Evolutionary conservation across 2,888 invertebrate species (phyloP).

Genomic region (Brenthis ino): DNA sequence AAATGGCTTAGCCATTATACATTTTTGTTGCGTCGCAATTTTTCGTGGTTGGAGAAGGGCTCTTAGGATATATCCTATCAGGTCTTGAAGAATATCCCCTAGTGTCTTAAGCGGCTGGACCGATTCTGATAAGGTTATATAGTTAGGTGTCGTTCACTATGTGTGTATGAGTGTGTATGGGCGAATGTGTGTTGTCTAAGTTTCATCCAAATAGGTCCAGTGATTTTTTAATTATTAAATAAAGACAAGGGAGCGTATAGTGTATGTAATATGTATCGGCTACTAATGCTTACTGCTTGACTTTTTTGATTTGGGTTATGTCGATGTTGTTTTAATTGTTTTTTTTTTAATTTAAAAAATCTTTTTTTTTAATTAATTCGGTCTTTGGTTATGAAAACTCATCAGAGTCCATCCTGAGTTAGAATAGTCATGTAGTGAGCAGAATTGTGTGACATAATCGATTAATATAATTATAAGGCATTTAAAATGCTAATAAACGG

Average conservation of each 20-base stretch:
- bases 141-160: not conserved
- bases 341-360: constrained; percentile 3
- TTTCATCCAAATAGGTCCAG: constrained; percentile 33
- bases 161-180: constrained; percentile 25
- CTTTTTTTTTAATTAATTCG: constrained; percentile 1
- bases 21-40: constrained; percentile 13
- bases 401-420: not conserved
- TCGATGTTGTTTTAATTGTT: not conserved
- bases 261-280: constrained; percentile 15
- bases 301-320: not conserved
- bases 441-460: constrained; percentile 32
- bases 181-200: constrained; percentile 19
- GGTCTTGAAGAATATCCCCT: constrained; percentile 7
- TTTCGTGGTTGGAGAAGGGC: no score
- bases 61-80: no score
- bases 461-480: constrained; percentile 41
- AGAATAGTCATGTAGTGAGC: constrained; percentile 25
- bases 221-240: constrained; percentile 13
- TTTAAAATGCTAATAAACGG: constrained; percentile 42
- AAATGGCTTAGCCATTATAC: constrained; percentile 37
- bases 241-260: constrained; percentile 27
- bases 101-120: constrained; percentile 37
- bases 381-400: no score
- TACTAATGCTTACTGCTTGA: constrained; percentile 13
- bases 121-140: constrained; percentile 10